Conservation (phyloP, 2,888 invertebrate species). For the Baronia brevicornis region DNA sequence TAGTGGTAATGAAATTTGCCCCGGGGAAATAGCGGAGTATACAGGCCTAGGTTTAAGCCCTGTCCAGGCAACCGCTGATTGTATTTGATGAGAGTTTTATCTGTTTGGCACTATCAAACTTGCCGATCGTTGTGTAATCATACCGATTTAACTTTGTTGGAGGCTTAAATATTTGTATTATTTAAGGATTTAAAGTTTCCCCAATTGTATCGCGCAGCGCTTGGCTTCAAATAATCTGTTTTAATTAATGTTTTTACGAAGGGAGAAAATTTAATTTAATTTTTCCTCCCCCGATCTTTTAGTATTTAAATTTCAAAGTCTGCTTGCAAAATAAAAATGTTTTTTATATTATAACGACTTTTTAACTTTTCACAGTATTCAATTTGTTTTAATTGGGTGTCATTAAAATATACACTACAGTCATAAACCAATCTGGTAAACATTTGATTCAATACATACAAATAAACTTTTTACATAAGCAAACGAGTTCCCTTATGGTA, state of each 20-base stretch:
- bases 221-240: background rate
- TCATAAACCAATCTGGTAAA: too few species aligned
- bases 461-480: too few species aligned
- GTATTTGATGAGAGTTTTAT: conserved; percentile 73
- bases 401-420: too few species aligned
- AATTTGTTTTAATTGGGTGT: too few species aligned
- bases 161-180: conserved; percentile 46
- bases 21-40: conserved; percentile 58
- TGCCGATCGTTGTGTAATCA: conserved; percentile 44
- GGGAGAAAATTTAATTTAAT: background rate
- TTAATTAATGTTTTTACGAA: background rate
- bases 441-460: too few species aligned
- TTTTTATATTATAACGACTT: too few species aligned
- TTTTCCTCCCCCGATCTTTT: background rate
- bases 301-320: background rate
- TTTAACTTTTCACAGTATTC: too few species aligned
- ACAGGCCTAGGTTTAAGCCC: conserved; percentile 67
- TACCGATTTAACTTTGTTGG: conserved; percentile 48
- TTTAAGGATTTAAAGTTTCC: conserved; percentile 33
- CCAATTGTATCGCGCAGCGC: conserved; percentile 15
- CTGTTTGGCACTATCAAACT: conserved; percentile 54
- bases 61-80: conserved; percentile 65
- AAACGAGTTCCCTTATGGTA: too few species aligned
- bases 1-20: conserved; percentile 72
- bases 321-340: background rate